phyloP scores from a whole-genome alignment of 1,140 invertebrate species.

The Drosophila simulans region DNA sequence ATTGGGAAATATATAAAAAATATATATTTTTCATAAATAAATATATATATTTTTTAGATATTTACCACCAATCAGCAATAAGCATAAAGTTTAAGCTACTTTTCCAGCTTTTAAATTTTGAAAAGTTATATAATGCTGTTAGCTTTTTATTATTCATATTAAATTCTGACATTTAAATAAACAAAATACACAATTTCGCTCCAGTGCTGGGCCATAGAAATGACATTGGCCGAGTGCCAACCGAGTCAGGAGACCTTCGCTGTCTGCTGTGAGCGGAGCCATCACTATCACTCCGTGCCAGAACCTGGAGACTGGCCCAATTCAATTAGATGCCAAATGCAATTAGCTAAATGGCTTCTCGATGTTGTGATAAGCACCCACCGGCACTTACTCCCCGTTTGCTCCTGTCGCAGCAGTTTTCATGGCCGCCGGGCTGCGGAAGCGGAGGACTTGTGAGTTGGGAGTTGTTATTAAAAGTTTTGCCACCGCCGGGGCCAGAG shows the following conservation, averaged over 20 bases:
- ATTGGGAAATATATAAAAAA: no score
- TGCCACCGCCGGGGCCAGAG: slow-evolving; percentile 24
- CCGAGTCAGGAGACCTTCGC: slow-evolving; percentile 12
- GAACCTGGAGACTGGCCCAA: slow-evolving; percentile 42
- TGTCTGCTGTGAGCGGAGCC: slow-evolving; percentile 29
- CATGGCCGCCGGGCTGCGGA: slow-evolving; percentile 14
- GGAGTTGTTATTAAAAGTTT: slow-evolving; percentile 66
- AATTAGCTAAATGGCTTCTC: slow-evolving; percentile 72
- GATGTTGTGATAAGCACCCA: slow-evolving; percentile 57
- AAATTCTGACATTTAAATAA: no score
- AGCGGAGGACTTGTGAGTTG: slow-evolving; percentile 1
- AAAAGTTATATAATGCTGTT: not conserved
- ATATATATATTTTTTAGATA: no score
- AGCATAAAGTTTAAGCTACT: not conserved
- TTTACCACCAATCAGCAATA: no score
- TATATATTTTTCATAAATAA: no score
- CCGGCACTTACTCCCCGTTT: slow-evolving; percentile 6
- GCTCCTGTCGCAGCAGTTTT: slow-evolving; percentile 6
- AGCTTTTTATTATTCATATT: not conserved
- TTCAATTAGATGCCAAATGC: slow-evolving; percentile 72
- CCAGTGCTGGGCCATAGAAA: slow-evolving; percentile 19
- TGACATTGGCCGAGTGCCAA: slow-evolving; percentile 52
- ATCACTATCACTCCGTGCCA: slow-evolving; percentile 4
- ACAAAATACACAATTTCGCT: not conserved
- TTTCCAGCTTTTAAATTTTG: not conserved